Percentiles rank a stretch among this genome's conserved stretches.
Evolutionary conservation across 2,888 invertebrate species (phyloP).

Genomic region (Melikaiella ostensackeni): DNA sequence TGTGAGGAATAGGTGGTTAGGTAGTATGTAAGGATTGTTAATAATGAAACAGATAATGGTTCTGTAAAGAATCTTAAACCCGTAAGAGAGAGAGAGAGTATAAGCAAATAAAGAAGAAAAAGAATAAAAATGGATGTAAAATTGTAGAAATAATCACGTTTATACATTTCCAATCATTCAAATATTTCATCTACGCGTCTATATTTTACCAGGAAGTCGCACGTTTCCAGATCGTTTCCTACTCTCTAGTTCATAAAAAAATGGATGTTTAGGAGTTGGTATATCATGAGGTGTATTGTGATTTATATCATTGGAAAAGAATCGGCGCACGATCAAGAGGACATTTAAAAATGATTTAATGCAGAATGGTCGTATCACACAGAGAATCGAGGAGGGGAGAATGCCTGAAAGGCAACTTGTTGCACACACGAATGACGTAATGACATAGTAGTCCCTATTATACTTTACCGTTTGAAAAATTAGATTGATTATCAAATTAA

Average conservation of each 20-base stretch:
- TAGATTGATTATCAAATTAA: too few relatives aligned
- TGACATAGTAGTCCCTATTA: constrained; percentile 24
- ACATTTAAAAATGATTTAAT: constrained; percentile 72
- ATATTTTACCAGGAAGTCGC: too few relatives aligned
- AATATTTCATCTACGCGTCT: too few relatives aligned
- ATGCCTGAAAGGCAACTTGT: constrained; percentile 68
- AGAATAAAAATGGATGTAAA: too few relatives aligned
- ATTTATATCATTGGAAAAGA: constrained; percentile 63
- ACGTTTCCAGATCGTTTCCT: background rate
- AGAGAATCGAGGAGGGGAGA: constrained; percentile 27
- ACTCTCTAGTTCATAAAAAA: constrained; percentile 3
- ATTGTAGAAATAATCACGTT: too few relatives aligned
- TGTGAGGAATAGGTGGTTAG: too few relatives aligned
- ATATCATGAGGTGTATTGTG: constrained; percentile 8
- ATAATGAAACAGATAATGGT: too few relatives aligned
- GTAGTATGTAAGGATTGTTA: too few relatives aligned
- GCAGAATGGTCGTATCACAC: constrained; percentile 56
- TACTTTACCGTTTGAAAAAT: background rate
- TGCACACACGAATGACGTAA: constrained; percentile 67
- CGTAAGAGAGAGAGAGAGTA: too few relatives aligned
- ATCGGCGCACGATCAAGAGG: constrained; percentile 61
- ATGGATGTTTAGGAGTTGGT: background rate
- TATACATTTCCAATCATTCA: too few relatives aligned
- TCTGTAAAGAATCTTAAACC: too few relatives aligned
- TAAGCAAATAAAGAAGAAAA: too few relatives aligned